Percentiles rank a stretch among this genome's conserved stretches.
phyloP scores from a whole-genome alignment of 2,797 vertebrate genomes.

The Peromyscus nudipes region DNA sequence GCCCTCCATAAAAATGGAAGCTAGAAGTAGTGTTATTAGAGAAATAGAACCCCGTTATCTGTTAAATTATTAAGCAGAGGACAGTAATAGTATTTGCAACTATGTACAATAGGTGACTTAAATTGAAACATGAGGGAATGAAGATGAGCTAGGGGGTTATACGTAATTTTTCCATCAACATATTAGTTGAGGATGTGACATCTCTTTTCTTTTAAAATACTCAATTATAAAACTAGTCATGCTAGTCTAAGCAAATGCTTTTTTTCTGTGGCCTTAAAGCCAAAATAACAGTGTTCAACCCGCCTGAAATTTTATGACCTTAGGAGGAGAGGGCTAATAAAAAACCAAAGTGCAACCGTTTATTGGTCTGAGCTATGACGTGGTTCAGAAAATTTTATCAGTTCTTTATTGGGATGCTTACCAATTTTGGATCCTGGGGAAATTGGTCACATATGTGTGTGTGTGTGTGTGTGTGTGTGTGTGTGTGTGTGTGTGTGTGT shows the following conservation, averaged over 20 bases:
- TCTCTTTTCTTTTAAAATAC: background rate
- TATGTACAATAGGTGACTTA: background rate
- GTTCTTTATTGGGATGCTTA: background rate
- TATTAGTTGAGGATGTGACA: background rate
- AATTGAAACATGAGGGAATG: background rate
- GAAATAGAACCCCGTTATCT: background rate
- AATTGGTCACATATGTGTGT: background rate
- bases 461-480: no score
- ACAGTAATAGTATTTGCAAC: background rate
- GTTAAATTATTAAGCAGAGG: conserved; percentile 5
- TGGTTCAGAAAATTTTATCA: conserved; percentile 28
- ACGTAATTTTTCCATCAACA: background rate
- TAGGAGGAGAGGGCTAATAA: background rate
- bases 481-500: background rate
- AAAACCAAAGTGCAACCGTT: background rate
- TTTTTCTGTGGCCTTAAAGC: background rate
- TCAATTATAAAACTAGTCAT: conserved; percentile 40
- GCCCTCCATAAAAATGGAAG: background rate
- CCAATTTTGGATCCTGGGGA: background rate
- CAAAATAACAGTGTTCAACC: conserved; percentile 37
- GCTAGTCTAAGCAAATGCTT: background rate
- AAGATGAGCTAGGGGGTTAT: background rate
- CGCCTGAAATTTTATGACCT: background rate
- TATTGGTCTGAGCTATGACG: background rate
- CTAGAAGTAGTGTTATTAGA: background rate